A percentile compares a stretch with the other conserved stretches of the same genome.
Conservation (phyloP, 2,797 vertebrate genomes). For the Euphonia xanthogaster region DNA sequence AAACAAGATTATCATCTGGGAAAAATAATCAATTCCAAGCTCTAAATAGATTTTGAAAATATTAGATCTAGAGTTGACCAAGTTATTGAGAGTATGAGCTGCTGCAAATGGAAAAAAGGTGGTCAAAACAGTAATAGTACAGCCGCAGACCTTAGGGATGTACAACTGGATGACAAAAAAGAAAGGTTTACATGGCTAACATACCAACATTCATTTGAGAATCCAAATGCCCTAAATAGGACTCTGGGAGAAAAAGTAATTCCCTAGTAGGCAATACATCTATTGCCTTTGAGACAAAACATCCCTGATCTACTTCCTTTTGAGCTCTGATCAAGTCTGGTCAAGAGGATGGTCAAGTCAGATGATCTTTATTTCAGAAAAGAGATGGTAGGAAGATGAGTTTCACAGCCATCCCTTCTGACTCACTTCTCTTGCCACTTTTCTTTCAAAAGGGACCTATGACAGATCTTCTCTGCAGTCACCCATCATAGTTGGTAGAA, state of each 20-base stretch:
- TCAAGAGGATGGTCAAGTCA: not conserved
- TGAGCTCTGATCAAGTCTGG: not conserved
- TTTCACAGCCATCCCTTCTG: not conserved
- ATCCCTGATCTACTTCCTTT: not conserved
- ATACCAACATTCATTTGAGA: not conserved
- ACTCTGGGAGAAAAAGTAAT: not conserved
- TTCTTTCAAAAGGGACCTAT: not conserved
- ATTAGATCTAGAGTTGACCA: not conserved
- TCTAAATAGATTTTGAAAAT: not conserved
- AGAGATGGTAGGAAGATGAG: not conserved
- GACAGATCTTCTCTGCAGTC: not conserved
- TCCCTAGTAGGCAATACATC: not conserved
- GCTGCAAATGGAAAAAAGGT: not conserved
- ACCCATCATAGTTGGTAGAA: fast-evolving
- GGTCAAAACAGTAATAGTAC: not conserved
- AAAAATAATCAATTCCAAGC: not conserved
- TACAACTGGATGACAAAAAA: not conserved
- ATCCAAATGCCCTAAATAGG: conserved; percentile 36
- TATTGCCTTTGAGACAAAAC: not conserved
- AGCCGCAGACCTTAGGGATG: not conserved
- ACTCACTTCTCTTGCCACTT: not conserved
- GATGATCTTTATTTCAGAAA: not conserved
- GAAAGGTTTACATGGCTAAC: not conserved
- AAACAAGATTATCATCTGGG: not conserved
- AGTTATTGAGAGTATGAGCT: not conserved